These are phyloP conservation scores for Bubo bubo DNA, from an alignment of 2,113 vertebrate species.

Conservation along the genomic window DNA sequence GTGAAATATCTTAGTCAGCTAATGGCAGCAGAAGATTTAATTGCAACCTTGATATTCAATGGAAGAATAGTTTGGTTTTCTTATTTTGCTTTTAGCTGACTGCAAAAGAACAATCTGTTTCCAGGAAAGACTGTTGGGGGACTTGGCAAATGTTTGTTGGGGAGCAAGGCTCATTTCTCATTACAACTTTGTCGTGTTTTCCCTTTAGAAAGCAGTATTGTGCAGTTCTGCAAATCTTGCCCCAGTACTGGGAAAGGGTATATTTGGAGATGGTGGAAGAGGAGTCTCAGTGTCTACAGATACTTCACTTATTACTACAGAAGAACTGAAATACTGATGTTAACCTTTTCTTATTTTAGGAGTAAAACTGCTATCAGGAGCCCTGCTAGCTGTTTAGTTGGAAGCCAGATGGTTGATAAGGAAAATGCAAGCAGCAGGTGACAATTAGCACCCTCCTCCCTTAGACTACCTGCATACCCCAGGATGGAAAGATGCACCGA, in stretches of 20 bases:
- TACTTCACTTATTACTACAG: not conserved
- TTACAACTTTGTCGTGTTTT: not conserved
- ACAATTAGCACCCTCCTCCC: not conserved
- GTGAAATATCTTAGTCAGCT: not conserved
- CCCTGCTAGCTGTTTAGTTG: not conserved
- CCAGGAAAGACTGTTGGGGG: not conserved
- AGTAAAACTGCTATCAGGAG: not conserved
- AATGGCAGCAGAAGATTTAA: not conserved
- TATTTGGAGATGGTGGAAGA: not conserved
- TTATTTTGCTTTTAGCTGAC: not conserved
- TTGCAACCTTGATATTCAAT: not conserved
- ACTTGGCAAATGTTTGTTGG: not conserved
- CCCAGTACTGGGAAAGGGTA: not conserved
- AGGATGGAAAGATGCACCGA: not conserved
- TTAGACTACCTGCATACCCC: not conserved
- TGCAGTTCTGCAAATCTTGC: not conserved
- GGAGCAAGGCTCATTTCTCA: not conserved
- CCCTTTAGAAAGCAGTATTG: not conserved
- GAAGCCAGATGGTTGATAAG: not conserved
- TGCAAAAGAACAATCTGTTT: conserved; percentile 17
- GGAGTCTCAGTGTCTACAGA: not conserved
- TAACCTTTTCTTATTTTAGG: not conserved
- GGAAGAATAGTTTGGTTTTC: not conserved
- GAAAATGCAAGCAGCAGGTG: not conserved
- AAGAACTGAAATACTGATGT: not conserved